Percentiles rank a stretch among this genome's conserved stretches.
These are phyloP conservation scores for Tryphoninae sp. DNA, from an alignment of 2,888 invertebrate genomes.

Conservation along the genomic window DNA sequence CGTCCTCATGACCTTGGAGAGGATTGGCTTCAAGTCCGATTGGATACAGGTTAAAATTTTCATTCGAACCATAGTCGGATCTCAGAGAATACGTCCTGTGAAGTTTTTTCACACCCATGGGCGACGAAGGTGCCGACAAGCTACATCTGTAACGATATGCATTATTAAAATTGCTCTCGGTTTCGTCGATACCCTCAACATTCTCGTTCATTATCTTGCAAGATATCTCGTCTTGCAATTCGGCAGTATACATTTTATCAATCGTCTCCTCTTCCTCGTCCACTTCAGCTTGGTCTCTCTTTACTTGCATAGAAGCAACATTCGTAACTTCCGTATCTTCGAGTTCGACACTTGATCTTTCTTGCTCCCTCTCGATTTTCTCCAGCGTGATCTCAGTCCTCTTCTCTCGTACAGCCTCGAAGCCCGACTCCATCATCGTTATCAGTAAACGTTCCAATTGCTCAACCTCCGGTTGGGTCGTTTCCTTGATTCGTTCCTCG, in stretches of 20 bases:
- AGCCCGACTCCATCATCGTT: conserved; percentile 76
- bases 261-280: conserved; percentile 52
- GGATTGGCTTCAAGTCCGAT: conserved; percentile 72
- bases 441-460: conserved; percentile 75
- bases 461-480: conserved; percentile 74
- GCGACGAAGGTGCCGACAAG: conserved; percentile 76
- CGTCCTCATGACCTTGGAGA: conserved; percentile 73
- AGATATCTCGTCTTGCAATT: conserved; percentile 9
- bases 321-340: conserved; percentile 37
- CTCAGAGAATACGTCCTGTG: conserved; percentile 71
- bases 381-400: conserved; percentile 51
- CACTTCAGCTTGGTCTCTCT: conserved; percentile 24
- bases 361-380: conserved; percentile 6
- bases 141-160: conserved; percentile 76
- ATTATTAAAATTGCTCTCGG: conserved; percentile 54
- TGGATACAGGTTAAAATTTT: conserved; percentile 75
- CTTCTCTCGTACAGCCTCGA: conserved; percentile 63
- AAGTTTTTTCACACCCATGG: conserved; percentile 68
- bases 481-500: conserved; percentile 57
- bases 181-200: conserved; percentile 43
- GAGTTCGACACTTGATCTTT: conserved; percentile 10
- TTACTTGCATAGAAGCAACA: conserved; percentile 16
- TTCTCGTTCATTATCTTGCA: conserved; percentile 37
- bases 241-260: conserved; percentile 43
- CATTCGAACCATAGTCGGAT: conserved; percentile 75